phyloP scores from a whole-genome alignment of 2,888 invertebrate genomes.

The Bruchidius siliquastri region DNA sequence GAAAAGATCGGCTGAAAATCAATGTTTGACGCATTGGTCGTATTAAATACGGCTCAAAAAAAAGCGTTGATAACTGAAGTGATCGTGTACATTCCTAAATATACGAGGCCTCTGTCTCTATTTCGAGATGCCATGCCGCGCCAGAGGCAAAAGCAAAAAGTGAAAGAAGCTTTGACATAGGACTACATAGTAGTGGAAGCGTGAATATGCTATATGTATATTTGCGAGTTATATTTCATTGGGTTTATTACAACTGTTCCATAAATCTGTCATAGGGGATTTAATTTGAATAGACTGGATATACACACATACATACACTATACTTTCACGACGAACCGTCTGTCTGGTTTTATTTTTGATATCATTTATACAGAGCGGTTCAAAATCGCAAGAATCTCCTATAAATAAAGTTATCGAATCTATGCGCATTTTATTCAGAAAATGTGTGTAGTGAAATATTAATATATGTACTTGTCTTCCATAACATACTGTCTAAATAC shows the following conservation, averaged over 20 bases:
- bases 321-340: neutral
- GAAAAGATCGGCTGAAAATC: neutral
- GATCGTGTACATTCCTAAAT: neutral
- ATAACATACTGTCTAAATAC: too few relatives aligned
- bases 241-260: neutral
- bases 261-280: neutral
- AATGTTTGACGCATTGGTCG: neutral
- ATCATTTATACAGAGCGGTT: neutral
- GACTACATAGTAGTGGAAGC: neutral
- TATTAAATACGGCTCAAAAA: neutral
- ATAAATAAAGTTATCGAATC: too few relatives aligned
- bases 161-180: neutral
- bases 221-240: neutral
- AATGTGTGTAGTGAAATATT: too few relatives aligned
- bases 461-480: too few relatives aligned
- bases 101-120: neutral
- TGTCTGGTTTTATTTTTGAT: neutral
- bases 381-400: neutral
- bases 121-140: too few relatives aligned
- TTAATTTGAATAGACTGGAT: neutral
- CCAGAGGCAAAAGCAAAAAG: neutral
- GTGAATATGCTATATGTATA: neutral
- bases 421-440: too few relatives aligned
- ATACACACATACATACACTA: neutral
- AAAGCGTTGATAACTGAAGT: neutral